A percentile compares a stretch with the other conserved stretches of the same genome.
phyloP scores from a whole-genome alignment of 2,113 vertebrate species.

The Zapornia atra region DNA sequence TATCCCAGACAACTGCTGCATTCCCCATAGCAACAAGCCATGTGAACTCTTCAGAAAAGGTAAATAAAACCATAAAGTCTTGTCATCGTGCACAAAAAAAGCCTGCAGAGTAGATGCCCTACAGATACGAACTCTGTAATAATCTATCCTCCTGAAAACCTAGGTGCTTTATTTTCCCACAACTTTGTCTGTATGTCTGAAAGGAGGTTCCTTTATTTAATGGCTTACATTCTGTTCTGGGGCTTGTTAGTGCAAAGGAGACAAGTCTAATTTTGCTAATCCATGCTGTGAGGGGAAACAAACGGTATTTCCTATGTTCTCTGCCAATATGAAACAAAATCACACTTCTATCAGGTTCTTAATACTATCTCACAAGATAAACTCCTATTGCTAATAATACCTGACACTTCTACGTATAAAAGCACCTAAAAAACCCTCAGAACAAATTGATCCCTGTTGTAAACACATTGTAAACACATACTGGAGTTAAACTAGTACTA shows the following conservation, averaged over 20 bases:
- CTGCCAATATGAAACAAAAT: slow-evolving; percentile 52
- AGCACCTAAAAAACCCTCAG: background rate
- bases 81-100: slow-evolving; percentile 14
- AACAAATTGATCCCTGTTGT: slow-evolving; percentile 49
- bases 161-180: slow-evolving; percentile 23
- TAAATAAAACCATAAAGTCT: slow-evolving; percentile 68
- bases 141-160: background rate
- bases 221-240: slow-evolving; percentile 35
- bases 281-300: slow-evolving; percentile 19
- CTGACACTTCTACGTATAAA: slow-evolving; percentile 32
- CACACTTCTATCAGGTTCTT: slow-evolving; percentile 50
- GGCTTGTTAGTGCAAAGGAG: slow-evolving; percentile 52
- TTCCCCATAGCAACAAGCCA: slow-evolving; percentile 71
- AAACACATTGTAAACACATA: background rate
- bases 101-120: background rate
- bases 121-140: slow-evolving; percentile 1
- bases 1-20: slow-evolving; percentile 67
- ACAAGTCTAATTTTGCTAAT: slow-evolving; percentile 46
- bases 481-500: slow-evolving; percentile 16
- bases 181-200: background rate
- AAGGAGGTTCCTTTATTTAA: slow-evolving; percentile 47
- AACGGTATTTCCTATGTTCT: slow-evolving; percentile 22
- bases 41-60: slow-evolving; percentile 66
- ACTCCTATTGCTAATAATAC: slow-evolving; percentile 44
- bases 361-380: slow-evolving; percentile 56